Conservation (phyloP, 1,140 invertebrate species). For the Triops longicaudatus region DNA sequence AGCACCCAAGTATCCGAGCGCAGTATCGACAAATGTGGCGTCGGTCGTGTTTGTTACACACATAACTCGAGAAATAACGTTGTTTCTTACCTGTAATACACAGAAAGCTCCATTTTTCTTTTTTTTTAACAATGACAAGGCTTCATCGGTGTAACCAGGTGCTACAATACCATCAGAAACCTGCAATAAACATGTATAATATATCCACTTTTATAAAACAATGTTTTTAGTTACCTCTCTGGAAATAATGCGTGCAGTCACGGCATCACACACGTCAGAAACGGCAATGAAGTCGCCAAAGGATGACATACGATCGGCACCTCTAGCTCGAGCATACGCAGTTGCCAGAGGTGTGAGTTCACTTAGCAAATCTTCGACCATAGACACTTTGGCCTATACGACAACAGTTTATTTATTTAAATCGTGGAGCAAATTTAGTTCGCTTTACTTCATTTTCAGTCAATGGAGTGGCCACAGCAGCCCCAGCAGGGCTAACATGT, state of each 20-base stretch:
- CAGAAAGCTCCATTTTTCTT: conserved; percentile 94
- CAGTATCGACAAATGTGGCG: not conserved
- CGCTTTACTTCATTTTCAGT: conserved; percentile 48
- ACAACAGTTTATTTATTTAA: not conserved
- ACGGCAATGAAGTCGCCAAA: conserved; percentile 97
- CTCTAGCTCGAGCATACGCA: conserved; percentile 90
- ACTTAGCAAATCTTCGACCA: conserved; percentile 56
- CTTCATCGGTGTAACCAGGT: conserved; percentile 74
- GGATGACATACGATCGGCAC: conserved; percentile 97
- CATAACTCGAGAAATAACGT: conserved; percentile 22
- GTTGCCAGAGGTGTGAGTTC: conserved; percentile 75
- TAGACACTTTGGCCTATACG: not conserved
- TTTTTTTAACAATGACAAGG: conserved; percentile 80
- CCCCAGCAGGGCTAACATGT: conserved; percentile 93
- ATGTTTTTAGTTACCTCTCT: conserved; percentile 47
- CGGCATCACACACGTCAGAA: conserved; percentile 80
- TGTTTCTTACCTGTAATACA: conserved; percentile 58
- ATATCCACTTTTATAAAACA: conserved; percentile 26
- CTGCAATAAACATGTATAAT: conserved; percentile 34
- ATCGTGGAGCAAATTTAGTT: not conserved
- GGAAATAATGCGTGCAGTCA: conserved; percentile 67
- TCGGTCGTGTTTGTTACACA: conserved; percentile 4
- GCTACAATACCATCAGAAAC: conserved; percentile 97
- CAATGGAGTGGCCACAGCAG: conserved; percentile 77
- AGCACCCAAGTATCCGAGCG: not conserved